Evolutionary conservation across 1,140 invertebrate species (phyloP).

Genomic region (Apis laboriosa): DNA sequence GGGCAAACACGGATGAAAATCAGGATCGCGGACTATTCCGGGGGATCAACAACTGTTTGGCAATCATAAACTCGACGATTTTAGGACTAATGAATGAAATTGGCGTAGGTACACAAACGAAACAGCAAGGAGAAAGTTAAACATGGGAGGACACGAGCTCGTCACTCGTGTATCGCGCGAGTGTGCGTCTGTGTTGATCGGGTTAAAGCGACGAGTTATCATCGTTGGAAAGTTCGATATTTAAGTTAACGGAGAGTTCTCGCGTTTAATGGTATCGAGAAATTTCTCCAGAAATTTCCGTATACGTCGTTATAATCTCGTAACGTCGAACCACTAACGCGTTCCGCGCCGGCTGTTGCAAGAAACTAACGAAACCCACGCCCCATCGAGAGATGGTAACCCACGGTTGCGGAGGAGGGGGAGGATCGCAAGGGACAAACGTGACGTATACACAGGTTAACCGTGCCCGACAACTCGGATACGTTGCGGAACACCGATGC

Average conservation of each 20-base stretch:
- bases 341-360: background rate
- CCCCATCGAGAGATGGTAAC: background rate
- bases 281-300: background rate
- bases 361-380: background rate
- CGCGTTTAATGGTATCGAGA: background rate
- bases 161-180: background rate
- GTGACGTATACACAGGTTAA: background rate
- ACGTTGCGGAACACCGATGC: background rate
- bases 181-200: background rate
- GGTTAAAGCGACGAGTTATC: slow-evolving; percentile 27
- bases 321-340: background rate
- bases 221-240: slow-evolving; percentile 21
- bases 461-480: slow-evolving; percentile 1
- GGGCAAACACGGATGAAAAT: background rate
- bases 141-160: background rate
- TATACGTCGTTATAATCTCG: background rate
- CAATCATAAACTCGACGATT: background rate
- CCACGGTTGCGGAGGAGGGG: background rate
- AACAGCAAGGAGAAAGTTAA: slow-evolving; percentile 13
- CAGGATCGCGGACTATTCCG: too few relatives aligned
- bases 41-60: background rate
- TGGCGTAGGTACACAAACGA: slow-evolving; percentile 11
- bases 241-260: slow-evolving; percentile 36
- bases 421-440: background rate
- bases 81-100: slow-evolving; percentile 20